Evolutionary conservation across 2,797 vertebrate species (phyloP).

Genomic region (Zalophus californianus): DNA sequence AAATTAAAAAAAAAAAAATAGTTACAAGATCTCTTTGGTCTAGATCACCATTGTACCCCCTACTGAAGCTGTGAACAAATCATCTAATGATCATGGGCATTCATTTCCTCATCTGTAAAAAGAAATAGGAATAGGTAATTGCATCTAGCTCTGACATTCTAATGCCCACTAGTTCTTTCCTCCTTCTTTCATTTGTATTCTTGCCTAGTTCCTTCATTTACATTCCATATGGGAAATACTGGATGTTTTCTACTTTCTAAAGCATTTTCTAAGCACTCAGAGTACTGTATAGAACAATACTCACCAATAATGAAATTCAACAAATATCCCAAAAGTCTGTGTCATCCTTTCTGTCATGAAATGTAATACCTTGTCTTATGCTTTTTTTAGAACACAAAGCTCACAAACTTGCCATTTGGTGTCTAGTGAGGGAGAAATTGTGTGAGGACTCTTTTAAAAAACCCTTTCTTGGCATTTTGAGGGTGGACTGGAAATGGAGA

Average conservation of each 20-base stretch:
- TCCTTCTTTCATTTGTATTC: not conserved
- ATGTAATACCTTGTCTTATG: not conserved
- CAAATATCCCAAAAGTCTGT: not conserved
- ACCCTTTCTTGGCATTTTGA: conserved; percentile 9
- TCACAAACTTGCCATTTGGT: not conserved
- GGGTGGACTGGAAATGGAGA: not conserved
- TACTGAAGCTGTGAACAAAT: not conserved
- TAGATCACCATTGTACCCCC: not conserved
- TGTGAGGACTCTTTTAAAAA: not conserved
- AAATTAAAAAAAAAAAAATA: not conserved
- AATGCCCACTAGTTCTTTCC: not conserved
- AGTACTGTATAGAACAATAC: not conserved
- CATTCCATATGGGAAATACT: not conserved
- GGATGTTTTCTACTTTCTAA: conserved; percentile 26
- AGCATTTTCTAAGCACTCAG: conserved; percentile 19
- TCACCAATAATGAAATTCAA: conserved; percentile 28
- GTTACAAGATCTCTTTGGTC: not conserved
- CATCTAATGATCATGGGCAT: not conserved
- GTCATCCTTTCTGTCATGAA: not conserved
- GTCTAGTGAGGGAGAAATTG: not conserved
- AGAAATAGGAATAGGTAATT: not conserved
- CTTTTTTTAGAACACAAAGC: not conserved
- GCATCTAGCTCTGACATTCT: not conserved
- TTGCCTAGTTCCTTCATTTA: conserved; percentile 16
- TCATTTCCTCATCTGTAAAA: conserved; percentile 14